Evolutionary conservation across 2,888 invertebrate species (phyloP).

Genomic region (Hyppa rectilinea): DNA sequence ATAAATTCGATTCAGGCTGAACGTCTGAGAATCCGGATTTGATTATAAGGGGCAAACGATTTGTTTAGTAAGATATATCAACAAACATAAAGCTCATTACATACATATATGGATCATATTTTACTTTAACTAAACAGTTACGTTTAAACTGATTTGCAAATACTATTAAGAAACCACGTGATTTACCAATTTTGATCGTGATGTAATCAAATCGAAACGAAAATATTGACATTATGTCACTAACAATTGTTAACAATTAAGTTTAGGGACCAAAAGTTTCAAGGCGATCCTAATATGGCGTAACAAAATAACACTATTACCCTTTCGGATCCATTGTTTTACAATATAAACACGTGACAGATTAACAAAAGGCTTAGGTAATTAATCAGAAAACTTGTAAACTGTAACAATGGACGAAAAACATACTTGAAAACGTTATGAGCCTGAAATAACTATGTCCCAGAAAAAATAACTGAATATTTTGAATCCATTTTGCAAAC

Average conservation of each 20-base stretch:
- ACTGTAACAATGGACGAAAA: conserved; percentile 19
- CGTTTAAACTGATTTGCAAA: background rate
- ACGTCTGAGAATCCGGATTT: conserved; percentile 1
- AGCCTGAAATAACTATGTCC: conserved; percentile 2
- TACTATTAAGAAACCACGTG: background rate
- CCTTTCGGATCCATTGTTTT: conserved; percentile 26
- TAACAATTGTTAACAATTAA: conserved; percentile 51
- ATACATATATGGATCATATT: background rate
- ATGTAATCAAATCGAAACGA: conserved; percentile 29
- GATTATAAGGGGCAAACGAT: background rate
- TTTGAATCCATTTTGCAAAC: conserved; percentile 1
- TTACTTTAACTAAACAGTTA: too few relatives aligned
- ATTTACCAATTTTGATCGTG: conserved; percentile 5
- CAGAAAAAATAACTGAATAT: conserved; percentile 21
- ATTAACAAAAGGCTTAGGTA: conserved; percentile 33
- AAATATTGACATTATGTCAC: conserved; percentile 43
- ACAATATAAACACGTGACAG: conserved; percentile 18
- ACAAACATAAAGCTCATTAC: background rate
- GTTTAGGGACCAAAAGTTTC: conserved; percentile 52
- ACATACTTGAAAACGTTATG: conserved; percentile 9
- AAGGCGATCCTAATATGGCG: conserved; percentile 53
- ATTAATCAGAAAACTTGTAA: conserved; percentile 33
- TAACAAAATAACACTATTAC: conserved; percentile 33
- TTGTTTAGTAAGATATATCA: background rate
- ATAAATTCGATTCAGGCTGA: background rate